phyloP scores from a whole-genome alignment of 2,797 vertebrate genomes.

The Helostoma temminkii region DNA sequence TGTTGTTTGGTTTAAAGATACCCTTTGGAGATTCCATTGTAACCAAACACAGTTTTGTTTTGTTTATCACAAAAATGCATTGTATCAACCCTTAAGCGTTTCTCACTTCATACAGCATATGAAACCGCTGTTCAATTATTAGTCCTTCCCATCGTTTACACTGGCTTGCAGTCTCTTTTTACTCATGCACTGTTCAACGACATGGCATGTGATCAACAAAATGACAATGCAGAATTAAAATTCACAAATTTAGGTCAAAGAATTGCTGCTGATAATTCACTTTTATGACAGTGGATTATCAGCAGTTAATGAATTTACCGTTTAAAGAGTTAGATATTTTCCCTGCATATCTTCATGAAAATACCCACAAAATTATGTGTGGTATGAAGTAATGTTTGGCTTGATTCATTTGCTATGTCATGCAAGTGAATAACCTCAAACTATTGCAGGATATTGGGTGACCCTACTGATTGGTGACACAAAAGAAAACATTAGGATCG shows the following conservation, averaged over 20 bases:
- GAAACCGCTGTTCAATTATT: conserved; percentile 12
- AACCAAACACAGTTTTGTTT: conserved; percentile 36
- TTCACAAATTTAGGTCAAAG: too few species aligned
- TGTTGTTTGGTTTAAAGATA: conserved; percentile 16
- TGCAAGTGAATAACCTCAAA: neutral
- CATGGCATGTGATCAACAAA: neutral
- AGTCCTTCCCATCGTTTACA: conserved; percentile 1
- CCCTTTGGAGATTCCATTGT: conserved; percentile 10
- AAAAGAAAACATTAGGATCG: too few species aligned
- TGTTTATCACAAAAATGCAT: conserved; percentile 32
- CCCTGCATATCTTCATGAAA: too few species aligned
- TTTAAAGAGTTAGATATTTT: too few species aligned
- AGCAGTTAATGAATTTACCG: neutral
- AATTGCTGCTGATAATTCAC: too few species aligned
- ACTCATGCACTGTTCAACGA: neutral
- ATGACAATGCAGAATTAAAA: neutral
- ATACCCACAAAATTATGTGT: too few species aligned
- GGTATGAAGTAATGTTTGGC: too few species aligned
- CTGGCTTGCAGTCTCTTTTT: neutral
- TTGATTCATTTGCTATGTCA: neutral
- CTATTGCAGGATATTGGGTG: too few species aligned
- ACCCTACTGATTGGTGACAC: too few species aligned
- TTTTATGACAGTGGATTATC: neutral
- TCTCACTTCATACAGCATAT: conserved; percentile 9
- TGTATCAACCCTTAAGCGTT: neutral